Evolutionary conservation across 2,888 invertebrate species (phyloP).

Genomic region (Xanthia icteritia): DNA sequence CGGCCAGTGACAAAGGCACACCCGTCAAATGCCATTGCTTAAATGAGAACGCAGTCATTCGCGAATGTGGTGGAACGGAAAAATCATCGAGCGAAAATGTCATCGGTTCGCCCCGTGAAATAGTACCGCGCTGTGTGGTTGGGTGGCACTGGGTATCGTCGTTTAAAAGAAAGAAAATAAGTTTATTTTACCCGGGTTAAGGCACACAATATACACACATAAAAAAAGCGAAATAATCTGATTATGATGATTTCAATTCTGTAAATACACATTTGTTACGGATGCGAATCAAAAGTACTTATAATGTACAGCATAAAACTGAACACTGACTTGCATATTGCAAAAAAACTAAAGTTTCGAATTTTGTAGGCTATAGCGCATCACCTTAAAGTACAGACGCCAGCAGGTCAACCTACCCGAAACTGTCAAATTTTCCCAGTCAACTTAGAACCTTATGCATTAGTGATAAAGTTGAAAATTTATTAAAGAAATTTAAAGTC

Average conservation of each 20-base stretch:
- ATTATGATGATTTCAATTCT: not conserved
- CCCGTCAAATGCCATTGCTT: constrained; percentile 89
- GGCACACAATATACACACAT: not conserved
- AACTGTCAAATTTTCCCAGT: no score
- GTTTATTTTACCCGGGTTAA: not conserved
- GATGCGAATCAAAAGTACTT: not conserved
- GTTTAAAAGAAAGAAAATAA: not conserved
- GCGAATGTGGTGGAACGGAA: constrained; percentile 87
- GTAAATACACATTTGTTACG: not conserved
- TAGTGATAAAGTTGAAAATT: no score
- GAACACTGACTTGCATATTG: not conserved
- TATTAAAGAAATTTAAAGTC: no score
- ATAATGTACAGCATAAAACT: not conserved
- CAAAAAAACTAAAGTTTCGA: not conserved
- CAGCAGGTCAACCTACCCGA: no score
- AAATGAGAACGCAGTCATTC: constrained; percentile 89
- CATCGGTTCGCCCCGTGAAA: constrained; percentile 75
- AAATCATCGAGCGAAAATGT: constrained; percentile 87
- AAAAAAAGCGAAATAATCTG: not conserved
- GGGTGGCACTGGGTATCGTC: constrained; percentile 37
- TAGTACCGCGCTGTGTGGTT: constrained; percentile 35
- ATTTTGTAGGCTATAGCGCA: not conserved
- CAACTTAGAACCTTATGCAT: no score
- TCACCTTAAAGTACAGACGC: not conserved
- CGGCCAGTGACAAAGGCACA: constrained; percentile 81